A percentile compares a stretch with the other conserved stretches of the same genome.
Conservation (phyloP, 2,797 vertebrate genomes). For the Fistularia tabacaria region DNA sequence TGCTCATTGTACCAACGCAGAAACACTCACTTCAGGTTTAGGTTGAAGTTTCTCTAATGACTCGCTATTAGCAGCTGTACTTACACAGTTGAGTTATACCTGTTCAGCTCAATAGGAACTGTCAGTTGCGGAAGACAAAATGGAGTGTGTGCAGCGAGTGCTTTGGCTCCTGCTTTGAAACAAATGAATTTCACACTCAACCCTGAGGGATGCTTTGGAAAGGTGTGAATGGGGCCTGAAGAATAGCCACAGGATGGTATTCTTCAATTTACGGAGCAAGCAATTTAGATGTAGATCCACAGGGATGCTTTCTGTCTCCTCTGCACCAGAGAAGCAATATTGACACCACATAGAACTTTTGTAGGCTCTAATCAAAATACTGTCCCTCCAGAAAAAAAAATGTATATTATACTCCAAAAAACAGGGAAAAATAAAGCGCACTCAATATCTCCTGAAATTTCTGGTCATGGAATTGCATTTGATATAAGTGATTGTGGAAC, state of each 20-base stretch:
- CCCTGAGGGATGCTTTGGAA: conserved; percentile 53
- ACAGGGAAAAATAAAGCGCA: background rate
- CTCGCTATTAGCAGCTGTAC: conserved; percentile 58
- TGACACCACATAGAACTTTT: conserved; percentile 36
- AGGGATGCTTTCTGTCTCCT: conserved; percentile 36
- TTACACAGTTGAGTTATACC: conserved; percentile 57
- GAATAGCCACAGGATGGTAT: conserved; percentile 56
- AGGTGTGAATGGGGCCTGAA: conserved; percentile 68
- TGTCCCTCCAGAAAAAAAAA: conserved; percentile 26
- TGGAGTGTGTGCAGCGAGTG: conserved; percentile 47
- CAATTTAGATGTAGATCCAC: conserved; percentile 59
- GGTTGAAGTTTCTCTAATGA: conserved; percentile 57
- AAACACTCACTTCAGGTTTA: conserved; percentile 44
- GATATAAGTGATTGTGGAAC: conserved; percentile 6
- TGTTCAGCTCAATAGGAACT: conserved; percentile 62
- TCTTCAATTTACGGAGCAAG: conserved; percentile 40
- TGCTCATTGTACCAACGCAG: conserved; percentile 37
- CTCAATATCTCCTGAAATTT: conserved; percentile 46
- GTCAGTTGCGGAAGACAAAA: conserved; percentile 53
- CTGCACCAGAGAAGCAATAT: conserved; percentile 35
- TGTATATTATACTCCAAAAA: conserved; percentile 26
- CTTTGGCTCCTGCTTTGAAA: conserved; percentile 64
- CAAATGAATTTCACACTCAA: conserved; percentile 71
- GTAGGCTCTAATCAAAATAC: conserved; percentile 52
- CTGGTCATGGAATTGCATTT: conserved; percentile 40